Percentiles rank a stretch among this genome's conserved stretches.
These are phyloP conservation scores for Reticulitermes speratus DNA, from an alignment of 1,140 invertebrate species.

Conservation along the genomic window DNA sequence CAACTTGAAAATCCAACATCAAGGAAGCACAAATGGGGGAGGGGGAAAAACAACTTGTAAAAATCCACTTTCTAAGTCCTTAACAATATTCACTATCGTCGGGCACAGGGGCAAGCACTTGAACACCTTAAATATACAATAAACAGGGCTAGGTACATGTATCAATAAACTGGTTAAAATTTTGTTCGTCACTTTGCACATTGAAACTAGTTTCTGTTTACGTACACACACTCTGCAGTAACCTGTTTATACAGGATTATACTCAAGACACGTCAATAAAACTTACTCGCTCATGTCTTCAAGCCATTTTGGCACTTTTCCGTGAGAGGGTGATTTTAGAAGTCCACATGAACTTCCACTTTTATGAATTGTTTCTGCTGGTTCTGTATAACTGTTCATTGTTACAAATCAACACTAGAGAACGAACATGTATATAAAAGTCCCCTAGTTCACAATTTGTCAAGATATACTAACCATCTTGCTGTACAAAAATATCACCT, in stretches of 20 bases:
- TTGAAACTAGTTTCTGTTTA: too few relatives aligned
- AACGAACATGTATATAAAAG: neutral
- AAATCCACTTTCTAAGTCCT: too few relatives aligned
- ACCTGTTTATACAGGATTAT: neutral
- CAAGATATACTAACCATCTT: neutral
- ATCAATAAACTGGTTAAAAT: too few relatives aligned
- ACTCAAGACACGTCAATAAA: neutral
- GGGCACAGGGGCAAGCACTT: too few relatives aligned
- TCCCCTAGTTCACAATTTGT: neutral
- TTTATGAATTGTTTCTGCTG: neutral
- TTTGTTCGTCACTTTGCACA: too few relatives aligned
- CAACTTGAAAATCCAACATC: too few relatives aligned
- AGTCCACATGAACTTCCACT: neutral
- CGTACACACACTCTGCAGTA: neutral
- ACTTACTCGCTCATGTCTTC: constrained; percentile 30
- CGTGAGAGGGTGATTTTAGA: neutral
- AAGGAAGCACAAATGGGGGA: too few relatives aligned
- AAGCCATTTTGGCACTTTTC: constrained; percentile 33
- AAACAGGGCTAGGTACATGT: too few relatives aligned
- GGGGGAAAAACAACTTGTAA: too few relatives aligned
- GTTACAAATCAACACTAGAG: neutral
- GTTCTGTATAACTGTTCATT: neutral
- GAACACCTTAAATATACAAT: too few relatives aligned
- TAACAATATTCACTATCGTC: too few relatives aligned
- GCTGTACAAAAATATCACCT: neutral